Conservation (phyloP, 2,888 invertebrate species). For the Acanthoscelides obtectus region DNA sequence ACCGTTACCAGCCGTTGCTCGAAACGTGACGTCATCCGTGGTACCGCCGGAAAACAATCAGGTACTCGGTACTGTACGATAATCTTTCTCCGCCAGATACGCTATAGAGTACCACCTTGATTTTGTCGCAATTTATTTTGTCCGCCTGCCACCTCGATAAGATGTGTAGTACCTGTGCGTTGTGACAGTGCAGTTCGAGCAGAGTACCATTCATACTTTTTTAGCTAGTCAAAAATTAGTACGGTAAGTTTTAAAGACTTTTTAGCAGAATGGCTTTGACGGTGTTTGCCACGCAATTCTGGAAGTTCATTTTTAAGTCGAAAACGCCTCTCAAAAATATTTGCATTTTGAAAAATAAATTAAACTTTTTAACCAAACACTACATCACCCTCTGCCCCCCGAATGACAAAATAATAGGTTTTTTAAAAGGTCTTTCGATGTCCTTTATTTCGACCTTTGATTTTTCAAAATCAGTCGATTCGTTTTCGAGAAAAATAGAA, state of each 20-base stretch:
- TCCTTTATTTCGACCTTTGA: no score
- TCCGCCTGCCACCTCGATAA: background rate
- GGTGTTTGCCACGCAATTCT: no score
- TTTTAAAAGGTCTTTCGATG: no score
- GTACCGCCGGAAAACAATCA: background rate
- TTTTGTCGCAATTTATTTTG: background rate
- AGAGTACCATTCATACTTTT: background rate
- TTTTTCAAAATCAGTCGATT: no score
- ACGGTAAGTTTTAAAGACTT: background rate
- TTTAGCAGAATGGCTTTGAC: no score
- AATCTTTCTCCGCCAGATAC: background rate
- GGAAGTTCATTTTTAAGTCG: no score
- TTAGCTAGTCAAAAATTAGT: background rate
- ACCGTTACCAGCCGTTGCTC: conserved; percentile 22
- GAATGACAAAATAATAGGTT: no score
- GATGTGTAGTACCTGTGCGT: background rate
- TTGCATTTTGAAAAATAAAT: no score
- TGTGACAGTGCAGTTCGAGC: background rate
- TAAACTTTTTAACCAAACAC: no score
- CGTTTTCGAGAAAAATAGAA: no score
- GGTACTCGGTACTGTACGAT: background rate
- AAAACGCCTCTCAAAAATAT: no score
- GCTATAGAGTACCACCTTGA: background rate
- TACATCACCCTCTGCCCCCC: no score
- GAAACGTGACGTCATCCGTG: background rate